Evolutionary conservation across 92 coral and sea anemone genomes (phyloP).

Genomic region (Phymanthus crucifer): DNA sequence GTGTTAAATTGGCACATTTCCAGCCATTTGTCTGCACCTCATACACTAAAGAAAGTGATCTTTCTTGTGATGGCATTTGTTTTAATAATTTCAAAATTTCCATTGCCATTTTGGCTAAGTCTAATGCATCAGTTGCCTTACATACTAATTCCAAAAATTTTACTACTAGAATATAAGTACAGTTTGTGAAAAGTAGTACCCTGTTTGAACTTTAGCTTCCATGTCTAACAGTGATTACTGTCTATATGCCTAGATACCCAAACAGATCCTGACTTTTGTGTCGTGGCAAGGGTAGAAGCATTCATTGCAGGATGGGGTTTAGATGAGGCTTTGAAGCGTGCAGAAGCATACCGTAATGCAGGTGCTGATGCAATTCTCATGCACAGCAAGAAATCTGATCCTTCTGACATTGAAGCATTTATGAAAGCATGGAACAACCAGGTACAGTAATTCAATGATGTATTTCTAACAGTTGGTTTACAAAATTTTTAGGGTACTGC

Average conservation of each 20-base stretch:
- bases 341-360: slow-evolving; percentile 97
- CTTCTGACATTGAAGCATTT: slow-evolving; percentile 98
- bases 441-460: slow-evolving; percentile 46
- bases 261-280: slow-evolving; percentile 89
- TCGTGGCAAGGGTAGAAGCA: slow-evolving; percentile 97
- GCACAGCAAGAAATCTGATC: slow-evolving; percentile 99
- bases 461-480: neutral
- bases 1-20: too few relatives aligned
- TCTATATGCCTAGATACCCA: slow-evolving; percentile 66
- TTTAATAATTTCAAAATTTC: too few relatives aligned
- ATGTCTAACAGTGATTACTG: neutral
- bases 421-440: slow-evolving; percentile 99
- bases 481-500: too few relatives aligned
- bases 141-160: too few relatives aligned
- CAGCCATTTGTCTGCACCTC: too few relatives aligned
- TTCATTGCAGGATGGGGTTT: slow-evolving; percentile 98
- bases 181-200: too few relatives aligned
- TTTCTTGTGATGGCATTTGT: too few relatives aligned
- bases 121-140: too few relatives aligned
- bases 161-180: too few relatives aligned
- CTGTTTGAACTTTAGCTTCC: too few relatives aligned
- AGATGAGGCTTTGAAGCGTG: slow-evolving; percentile 92
- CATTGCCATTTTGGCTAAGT: too few relatives aligned
- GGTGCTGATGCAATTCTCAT: slow-evolving; percentile 99
- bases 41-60: too few relatives aligned